Evolutionary conservation across 2,888 invertebrate genomes (phyloP).

Genomic region (Acrobasis suavella): DNA sequence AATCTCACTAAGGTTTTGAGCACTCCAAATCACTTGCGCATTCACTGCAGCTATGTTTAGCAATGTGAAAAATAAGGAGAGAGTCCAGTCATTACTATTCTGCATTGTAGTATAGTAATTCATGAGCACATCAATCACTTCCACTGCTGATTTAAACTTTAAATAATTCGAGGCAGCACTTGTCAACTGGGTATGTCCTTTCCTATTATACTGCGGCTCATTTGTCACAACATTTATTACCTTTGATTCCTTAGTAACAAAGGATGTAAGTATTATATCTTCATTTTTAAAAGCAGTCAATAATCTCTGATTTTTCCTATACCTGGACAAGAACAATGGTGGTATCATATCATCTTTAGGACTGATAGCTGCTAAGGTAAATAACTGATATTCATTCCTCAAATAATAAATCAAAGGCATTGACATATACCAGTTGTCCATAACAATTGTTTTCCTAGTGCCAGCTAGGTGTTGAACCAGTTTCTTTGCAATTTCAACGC

Average conservation of each 20-base stretch:
- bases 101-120: slow-evolving; percentile 74
- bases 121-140: slow-evolving; percentile 70
- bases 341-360: slow-evolving; percentile 63
- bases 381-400: slow-evolving; percentile 56
- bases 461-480: slow-evolving; percentile 64
- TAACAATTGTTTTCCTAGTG: slow-evolving; percentile 57
- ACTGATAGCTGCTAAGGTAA: slow-evolving; percentile 57
- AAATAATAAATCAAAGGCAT: slow-evolving; percentile 51
- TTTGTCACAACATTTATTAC: slow-evolving; percentile 63
- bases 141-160: slow-evolving; percentile 63
- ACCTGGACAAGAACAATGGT: slow-evolving; percentile 58
- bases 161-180: slow-evolving; percentile 64
- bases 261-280: slow-evolving; percentile 60
- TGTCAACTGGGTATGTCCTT: slow-evolving; percentile 48
- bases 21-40: slow-evolving; percentile 71
- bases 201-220: slow-evolving; percentile 63
- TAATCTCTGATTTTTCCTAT: slow-evolving; percentile 53
- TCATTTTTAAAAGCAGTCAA: slow-evolving; percentile 63
- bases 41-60: slow-evolving; percentile 72
- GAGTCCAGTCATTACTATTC: slow-evolving; percentile 69
- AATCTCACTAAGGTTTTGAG: slow-evolving; percentile 44
- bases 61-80: slow-evolving; percentile 67
- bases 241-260: slow-evolving; percentile 56
- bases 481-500: slow-evolving; percentile 61
- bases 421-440: slow-evolving; percentile 71